Conservation (phyloP, 2,113 vertebrate species). For the Potamarius usumacintae region DNA sequence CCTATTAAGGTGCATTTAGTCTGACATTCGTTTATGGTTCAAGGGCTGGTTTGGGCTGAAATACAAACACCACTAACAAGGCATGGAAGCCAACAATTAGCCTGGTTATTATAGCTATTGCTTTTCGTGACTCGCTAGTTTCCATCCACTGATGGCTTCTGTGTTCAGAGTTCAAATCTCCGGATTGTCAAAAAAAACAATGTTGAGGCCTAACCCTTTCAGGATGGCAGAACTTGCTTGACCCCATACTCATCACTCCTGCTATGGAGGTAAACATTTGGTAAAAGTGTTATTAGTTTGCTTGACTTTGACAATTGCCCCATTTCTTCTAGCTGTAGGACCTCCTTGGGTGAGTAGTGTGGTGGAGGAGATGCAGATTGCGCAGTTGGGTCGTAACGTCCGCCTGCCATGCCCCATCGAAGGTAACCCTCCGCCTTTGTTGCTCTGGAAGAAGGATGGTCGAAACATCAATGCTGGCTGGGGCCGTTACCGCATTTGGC, state of each 20-base stretch:
- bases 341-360: conserved; percentile 56
- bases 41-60: not conserved
- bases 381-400: conserved; percentile 54
- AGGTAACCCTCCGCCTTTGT: conserved; percentile 63
- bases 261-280: too few relatives aligned
- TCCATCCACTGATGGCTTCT: not conserved
- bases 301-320: not conserved
- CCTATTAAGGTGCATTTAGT: conserved; percentile 21
- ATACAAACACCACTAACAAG: conserved; percentile 16
- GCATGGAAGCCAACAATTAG: conserved; percentile 1
- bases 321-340: conserved; percentile 47
- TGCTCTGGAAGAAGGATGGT: conserved; percentile 67
- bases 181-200: not conserved
- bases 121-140: not conserved
- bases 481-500: conserved; percentile 59
- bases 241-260: not conserved
- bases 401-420: conserved; percentile 63
- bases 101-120: conserved; percentile 8
- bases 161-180: not conserved
- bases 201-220: not conserved
- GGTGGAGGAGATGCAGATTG: conserved; percentile 59
- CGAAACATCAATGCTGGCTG: conserved; percentile 61
- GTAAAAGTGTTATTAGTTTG: too few relatives aligned
- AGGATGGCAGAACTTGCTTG: not conserved
- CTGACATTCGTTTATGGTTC: conserved; percentile 4